Conservation (phyloP, 2,797 vertebrate genomes). For the Pseudochirops cupreus region DNA sequence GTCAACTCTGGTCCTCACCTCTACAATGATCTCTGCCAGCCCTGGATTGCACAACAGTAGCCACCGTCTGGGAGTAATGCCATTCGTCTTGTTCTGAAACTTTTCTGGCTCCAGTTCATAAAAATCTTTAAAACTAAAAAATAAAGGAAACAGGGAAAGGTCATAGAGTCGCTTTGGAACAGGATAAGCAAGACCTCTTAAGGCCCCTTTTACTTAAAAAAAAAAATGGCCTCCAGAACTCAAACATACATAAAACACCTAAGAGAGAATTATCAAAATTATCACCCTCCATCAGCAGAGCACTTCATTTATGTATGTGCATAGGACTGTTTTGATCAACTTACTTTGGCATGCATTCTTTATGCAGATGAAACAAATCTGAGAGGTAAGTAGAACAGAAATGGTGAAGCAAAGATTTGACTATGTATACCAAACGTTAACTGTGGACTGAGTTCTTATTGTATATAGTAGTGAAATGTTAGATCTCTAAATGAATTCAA, state of each 20-base stretch:
- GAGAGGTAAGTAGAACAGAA: background rate
- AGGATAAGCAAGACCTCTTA: background rate
- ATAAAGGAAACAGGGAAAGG: background rate
- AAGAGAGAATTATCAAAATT: background rate
- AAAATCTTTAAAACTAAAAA: constrained; percentile 92
- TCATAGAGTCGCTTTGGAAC: background rate
- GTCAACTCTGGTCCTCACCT: constrained; percentile 82
- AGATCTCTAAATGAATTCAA: background rate
- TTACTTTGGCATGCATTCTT: background rate
- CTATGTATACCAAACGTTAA: background rate
- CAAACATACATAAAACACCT: background rate
- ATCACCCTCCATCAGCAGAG: background rate
- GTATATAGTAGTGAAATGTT: background rate
- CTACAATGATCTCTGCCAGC: constrained; percentile 89
- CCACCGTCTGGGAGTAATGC: constrained; percentile 93
- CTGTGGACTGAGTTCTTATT: background rate
- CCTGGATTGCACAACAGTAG: constrained; percentile 93
- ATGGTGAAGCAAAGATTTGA: background rate
- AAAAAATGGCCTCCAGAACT: background rate
- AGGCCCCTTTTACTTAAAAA: background rate
- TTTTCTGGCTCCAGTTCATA: constrained; percentile 90
- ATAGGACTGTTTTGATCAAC: background rate
- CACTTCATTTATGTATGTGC: background rate
- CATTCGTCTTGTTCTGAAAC: constrained; percentile 95
- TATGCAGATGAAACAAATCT: background rate